These are phyloP conservation scores for Phoeniculus purpureus DNA, from an alignment of 2,797 vertebrate genomes.

Conservation along the genomic window DNA sequence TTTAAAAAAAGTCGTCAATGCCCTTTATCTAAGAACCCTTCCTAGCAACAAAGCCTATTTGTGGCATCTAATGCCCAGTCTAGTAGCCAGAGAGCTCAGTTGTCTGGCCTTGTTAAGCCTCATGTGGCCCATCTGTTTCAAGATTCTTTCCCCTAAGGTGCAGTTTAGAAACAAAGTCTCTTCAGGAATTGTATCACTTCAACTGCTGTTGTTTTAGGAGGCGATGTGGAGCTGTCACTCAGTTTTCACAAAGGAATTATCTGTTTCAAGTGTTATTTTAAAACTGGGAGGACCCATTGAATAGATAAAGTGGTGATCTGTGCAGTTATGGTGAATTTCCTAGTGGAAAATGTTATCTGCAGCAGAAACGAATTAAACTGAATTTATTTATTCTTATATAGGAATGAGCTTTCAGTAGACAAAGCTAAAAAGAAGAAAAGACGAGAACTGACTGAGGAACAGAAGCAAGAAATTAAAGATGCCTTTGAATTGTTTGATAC, in stretches of 20 bases:
- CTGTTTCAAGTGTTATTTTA: not conserved
- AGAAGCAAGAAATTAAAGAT: conserved; percentile 93
- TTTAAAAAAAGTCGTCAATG: not conserved
- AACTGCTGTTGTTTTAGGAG: not conserved
- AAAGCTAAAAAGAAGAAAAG: conserved; percentile 87
- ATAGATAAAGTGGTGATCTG: not conserved
- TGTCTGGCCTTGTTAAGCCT: not conserved
- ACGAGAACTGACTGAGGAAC: conserved; percentile 87
- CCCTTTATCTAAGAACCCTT: not conserved
- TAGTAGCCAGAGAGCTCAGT: not conserved
- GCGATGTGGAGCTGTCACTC: not conserved
- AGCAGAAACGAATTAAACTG: not conserved
- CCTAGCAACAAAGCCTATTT: not conserved
- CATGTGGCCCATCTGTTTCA: not conserved
- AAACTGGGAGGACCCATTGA: not conserved
- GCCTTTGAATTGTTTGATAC: conserved; percentile 92
- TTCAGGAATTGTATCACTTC: not conserved
- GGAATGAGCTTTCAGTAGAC: conserved; percentile 82
- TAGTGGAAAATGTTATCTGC: not conserved
- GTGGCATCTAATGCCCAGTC: not conserved
- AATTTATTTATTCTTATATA: conserved; percentile 42
- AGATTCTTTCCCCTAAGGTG: not conserved
- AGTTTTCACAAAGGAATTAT: not conserved
- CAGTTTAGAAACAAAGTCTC: not conserved
- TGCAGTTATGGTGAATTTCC: not conserved